phyloP scores from a whole-genome alignment of 2,797 vertebrate genomes.

The Arrhamphus sclerolepis region DNA sequence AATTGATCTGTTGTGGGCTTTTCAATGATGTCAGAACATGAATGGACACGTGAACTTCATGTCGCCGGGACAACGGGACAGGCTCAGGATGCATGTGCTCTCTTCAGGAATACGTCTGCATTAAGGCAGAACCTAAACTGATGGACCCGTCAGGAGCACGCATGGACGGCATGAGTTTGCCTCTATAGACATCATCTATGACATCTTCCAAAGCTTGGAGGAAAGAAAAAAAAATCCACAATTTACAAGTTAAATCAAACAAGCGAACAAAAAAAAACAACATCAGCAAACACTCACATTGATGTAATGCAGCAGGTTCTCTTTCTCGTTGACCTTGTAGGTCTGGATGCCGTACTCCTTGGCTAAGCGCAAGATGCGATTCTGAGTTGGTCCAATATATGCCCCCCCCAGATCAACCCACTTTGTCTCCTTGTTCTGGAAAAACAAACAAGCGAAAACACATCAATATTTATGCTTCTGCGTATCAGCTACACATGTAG shows the following conservation, averaged over 20 bases:
- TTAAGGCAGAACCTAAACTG: neutral
- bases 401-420: slow-evolving; percentile 96
- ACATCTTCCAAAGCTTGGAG: neutral
- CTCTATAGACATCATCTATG: accelerated
- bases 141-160: neutral
- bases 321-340: slow-evolving; percentile 94
- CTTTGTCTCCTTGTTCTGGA: slow-evolving; percentile 91
- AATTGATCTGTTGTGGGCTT: neutral
- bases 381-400: slow-evolving; percentile 96
- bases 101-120: slow-evolving; percentile 7
- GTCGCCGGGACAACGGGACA: neutral
- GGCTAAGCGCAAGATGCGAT: slow-evolving; percentile 90
- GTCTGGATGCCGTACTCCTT: slow-evolving; percentile 91
- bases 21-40: neutral
- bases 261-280: neutral
- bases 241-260: neutral
- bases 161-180: neutral
- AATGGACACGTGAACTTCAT: slow-evolving; percentile 23
- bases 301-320: slow-evolving; percentile 87
- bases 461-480: too few relatives aligned
- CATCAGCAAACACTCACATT: slow-evolving; percentile 84
- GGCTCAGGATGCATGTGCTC: slow-evolving; percentile 12
- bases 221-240: neutral
- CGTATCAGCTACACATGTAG: too few relatives aligned
- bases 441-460: neutral